Base-by-base conservation (phyloP, 2,888 invertebrate genomes). In the Crepidodera aurea region DNA sequence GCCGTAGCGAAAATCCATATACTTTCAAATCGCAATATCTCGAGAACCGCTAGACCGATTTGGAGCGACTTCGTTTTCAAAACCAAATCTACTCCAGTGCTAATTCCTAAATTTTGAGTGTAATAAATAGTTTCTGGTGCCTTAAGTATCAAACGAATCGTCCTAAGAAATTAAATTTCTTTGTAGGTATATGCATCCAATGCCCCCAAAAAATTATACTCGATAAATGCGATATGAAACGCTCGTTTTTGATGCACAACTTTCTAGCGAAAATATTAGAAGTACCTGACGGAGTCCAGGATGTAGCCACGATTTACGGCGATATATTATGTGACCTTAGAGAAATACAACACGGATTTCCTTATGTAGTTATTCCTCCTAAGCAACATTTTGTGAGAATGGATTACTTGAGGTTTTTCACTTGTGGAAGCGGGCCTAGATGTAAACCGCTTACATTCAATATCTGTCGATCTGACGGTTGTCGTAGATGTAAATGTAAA, bases 321-420 rank as follows among this genome's bases (percentile, higher is more conserved):
- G 62, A 66, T 13, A 40, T 56, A 22, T 46, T 71, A 13, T 22
- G 22, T 3, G 40, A 60, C 10, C 63, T 65, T 1, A 7, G 42
- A 15, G 58, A 69, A 39, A 16, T 72, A n/a, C 62, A 66, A 37
- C 72, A 72, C 53, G 72, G 72, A n/a, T 66, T 61, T 34, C 27
- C 68, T 7, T 72, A 72, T 13, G 65, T 72, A 1, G 72, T 63
- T 0, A 48, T 72, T 15, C 68, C 69, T 7, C 66, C 53, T 54
- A 67, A 62, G n/a, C 57, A 61, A 29, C 61, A 54, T 25, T 72
- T 71, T 62, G 39, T 63, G 19, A 44, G 51, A 18, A 51, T 67
- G 51, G 68, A 69, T 50, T 72, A 72, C 32, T 19, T 61, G 15
- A 44, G 25, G 18, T 25, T 59, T 8, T 63, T 63, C 19, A 15